These are phyloP conservation scores for Aptenodytes patagonicus DNA, from an alignment of 2,113 vertebrate species.

Conservation along the genomic window DNA sequence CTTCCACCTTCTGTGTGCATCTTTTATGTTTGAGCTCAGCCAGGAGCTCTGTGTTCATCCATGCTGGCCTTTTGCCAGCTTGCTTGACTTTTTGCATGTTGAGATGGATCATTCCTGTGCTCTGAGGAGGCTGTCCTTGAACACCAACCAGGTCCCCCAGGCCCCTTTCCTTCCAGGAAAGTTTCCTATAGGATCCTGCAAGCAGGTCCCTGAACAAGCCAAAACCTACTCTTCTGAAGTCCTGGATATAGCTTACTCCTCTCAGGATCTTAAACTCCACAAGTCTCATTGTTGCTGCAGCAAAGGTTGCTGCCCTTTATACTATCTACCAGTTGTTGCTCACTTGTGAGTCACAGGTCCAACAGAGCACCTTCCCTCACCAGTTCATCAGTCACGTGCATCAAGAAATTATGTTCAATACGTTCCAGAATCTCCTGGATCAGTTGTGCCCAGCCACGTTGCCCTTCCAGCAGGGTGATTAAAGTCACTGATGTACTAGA, in stretches of 20 bases:
- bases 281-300: neutral
- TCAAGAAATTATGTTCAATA: neutral
- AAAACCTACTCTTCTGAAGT: neutral
- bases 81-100: neutral
- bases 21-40: neutral
- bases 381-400: neutral
- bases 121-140: neutral
- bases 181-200: neutral
- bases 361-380: neutral
- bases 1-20: neutral
- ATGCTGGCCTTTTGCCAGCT: neutral
- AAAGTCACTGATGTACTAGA: neutral
- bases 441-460: fast-evolving
- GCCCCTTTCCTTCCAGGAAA: neutral
- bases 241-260: neutral
- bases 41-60: neutral
- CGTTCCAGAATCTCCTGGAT: neutral
- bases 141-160: neutral
- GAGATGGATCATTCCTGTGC: neutral
- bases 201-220: neutral
- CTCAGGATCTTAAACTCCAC: neutral
- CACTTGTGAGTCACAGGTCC: neutral
- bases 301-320: neutral
- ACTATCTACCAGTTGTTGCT: neutral
- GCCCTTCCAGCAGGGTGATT: neutral